phyloP scores from a whole-genome alignment of 2,113 vertebrate species.

The Corythornis vintsioides region DNA sequence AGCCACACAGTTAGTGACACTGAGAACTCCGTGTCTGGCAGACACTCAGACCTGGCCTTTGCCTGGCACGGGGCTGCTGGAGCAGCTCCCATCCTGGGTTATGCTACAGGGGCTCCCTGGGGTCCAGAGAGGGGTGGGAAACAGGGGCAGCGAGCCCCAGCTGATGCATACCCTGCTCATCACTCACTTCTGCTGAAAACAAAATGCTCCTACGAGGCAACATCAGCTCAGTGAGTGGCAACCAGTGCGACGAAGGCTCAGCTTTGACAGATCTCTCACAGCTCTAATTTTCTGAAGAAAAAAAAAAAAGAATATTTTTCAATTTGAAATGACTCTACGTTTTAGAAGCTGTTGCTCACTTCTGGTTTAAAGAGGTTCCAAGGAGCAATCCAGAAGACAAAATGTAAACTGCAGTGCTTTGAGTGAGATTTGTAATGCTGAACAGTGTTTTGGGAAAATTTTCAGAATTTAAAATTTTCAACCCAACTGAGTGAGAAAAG shows the following conservation, averaged over 20 bases:
- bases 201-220: rapidly evolving
- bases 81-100: rapidly evolving
- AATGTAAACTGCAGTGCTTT: neutral
- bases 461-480: neutral
- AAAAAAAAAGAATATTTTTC: neutral
- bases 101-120: rapidly evolving
- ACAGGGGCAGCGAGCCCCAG: rapidly evolving
- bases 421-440: rapidly evolving
- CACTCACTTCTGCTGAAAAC: rapidly evolving
- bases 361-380: neutral
- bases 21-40: neutral
- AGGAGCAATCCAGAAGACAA: neutral
- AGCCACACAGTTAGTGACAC: too few relatives aligned
- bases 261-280: neutral
- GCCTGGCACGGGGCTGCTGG: neutral
- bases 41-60: neutral
- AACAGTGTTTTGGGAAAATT: neutral
- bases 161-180: rapidly evolving
- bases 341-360: neutral
- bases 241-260: rapidly evolving
- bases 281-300: neutral
- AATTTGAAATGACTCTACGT: neutral
- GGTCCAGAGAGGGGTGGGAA: rapidly evolving
- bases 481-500: neutral
- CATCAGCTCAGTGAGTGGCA: rapidly evolving